Base-by-base conservation (phyloP, 2,888 invertebrate species). In the Podabrus alpinus region DNA sequence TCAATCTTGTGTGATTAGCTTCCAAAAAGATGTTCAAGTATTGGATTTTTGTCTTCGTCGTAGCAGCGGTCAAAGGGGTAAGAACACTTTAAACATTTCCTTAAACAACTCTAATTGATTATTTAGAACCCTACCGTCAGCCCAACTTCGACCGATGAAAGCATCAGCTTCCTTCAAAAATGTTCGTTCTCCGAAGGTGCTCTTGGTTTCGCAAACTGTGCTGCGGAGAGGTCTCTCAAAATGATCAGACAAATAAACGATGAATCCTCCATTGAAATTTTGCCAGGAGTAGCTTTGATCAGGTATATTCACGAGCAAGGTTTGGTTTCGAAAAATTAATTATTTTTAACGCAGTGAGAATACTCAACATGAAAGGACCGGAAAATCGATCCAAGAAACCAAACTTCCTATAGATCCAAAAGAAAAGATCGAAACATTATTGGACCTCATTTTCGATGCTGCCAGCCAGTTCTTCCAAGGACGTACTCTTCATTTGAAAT, bases 401-500 rank as follows among this genome's bases (percentile, higher is more conserved):
- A 71, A 76, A 67, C 85, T 92, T 64, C 91, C 91, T 4, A 84
- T 86, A 66, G 89, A 90, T 66, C 83, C 86, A 0, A 86, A 89
- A n/a, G 89, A 91, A 70, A 89, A 88, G 76, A 87, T 88, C 16
- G 84, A 89, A 66, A 89, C 89, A 73, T 84, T 92, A n/a, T 81
- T 89, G 59, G 89, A 89, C 74, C 86, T 92, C 87, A 86, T 92
- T 71, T 85, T 90, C 76, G 89, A 91, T 76, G 89, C 91, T 10
- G 88, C 88, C 19, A 82, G 89, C 66, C 88, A 90, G 21, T 91
- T 93, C 85, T 84, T 92, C 75, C 88, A 89, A 80, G 89, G 89
- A 19, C 91, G 92, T 86, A 90, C 90, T 79, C 82, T 95, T 69
- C 93, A 94, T 83, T 89, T 95, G 24, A 92, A 92, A 84, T 88